Percentiles rank a stretch among this genome's conserved stretches.
These are phyloP conservation scores for Graptemys geographica DNA, from an alignment of 2,797 vertebrate genomes.

Conservation along the genomic window DNA sequence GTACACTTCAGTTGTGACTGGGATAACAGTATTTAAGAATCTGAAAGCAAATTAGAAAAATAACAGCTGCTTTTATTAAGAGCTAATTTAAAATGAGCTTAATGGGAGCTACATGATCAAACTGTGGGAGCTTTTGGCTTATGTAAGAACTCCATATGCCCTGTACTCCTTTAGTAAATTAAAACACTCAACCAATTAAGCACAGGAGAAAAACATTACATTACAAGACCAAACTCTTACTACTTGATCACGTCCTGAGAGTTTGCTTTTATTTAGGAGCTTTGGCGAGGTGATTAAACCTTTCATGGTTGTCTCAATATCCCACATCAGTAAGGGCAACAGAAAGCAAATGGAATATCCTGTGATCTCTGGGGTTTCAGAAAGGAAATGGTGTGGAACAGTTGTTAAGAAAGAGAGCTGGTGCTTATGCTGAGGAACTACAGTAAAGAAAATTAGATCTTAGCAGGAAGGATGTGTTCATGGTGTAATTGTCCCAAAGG, in stretches of 20 bases:
- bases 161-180: not conserved
- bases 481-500: not conserved
- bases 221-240: not conserved
- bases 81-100: not conserved
- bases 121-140: not conserved
- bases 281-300: not conserved
- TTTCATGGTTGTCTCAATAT: not conserved
- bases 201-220: not conserved
- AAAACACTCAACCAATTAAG: not conserved
- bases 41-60: not conserved
- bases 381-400: not conserved
- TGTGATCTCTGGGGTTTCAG: not conserved
- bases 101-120: not conserved
- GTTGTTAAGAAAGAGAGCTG: not conserved
- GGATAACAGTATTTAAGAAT: not conserved
- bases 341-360: not conserved
- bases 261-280: not conserved
- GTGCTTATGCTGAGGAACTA: not conserved
- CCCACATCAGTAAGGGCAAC: not conserved
- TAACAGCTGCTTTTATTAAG: not conserved
- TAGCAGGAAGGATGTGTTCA: not conserved
- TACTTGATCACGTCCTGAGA: not conserved
- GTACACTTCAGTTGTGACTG: not conserved
- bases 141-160: not conserved
- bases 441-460: too few species aligned